Base-by-base conservation (phyloP, 2,888 invertebrate genomes). In the Dasypogon diadema region DNA sequence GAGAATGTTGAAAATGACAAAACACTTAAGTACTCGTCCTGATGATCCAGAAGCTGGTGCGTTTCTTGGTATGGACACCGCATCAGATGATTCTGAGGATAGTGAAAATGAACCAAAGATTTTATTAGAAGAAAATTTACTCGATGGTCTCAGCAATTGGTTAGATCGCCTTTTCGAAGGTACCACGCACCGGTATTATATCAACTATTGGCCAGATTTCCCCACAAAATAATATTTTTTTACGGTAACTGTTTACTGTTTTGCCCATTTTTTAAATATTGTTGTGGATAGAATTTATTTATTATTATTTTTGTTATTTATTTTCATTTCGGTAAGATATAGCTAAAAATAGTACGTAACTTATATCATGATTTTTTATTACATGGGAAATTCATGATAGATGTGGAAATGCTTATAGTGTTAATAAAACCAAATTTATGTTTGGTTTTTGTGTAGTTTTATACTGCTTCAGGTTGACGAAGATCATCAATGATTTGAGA, bases 141-240 rank as follows among this genome's bases (percentile, higher is more conserved):
- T 98, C 73, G 96, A 97, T 83, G 97, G 97, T 0, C 89, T 99
- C 74, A 93, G 96, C 74, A 96, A 96, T 87, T 99, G 99, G 99
- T 87, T 99, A 82, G 99, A 99, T 86, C 91, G 97, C 22, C 88
- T 99, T 79, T 98, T 99, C 84, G 99, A 99, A 85, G 99, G 99
- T 79, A 93, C 94, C 79, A 96, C 98, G 4, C 94, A 96, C 85
- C 92, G 98, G 80, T 98, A 98, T 87, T 94, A 96, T 86, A 92
- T 99, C 81, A 96, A 97, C 87, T 97, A 97, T 87, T 99, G 99
- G 99, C 99, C 99, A n/a, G 96, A 96, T 83, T 96, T 95, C 89
- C 92, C 92, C 80, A 91, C 92, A 83, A 94, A 94, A 87, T 94
- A 91, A 88, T 21, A 48, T 21, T 42, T 42, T 30, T 12, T 12